These are phyloP conservation scores for Lasioglossum oenotherae DNA, from an alignment of 2,888 invertebrate species.

Conservation along the genomic window DNA sequence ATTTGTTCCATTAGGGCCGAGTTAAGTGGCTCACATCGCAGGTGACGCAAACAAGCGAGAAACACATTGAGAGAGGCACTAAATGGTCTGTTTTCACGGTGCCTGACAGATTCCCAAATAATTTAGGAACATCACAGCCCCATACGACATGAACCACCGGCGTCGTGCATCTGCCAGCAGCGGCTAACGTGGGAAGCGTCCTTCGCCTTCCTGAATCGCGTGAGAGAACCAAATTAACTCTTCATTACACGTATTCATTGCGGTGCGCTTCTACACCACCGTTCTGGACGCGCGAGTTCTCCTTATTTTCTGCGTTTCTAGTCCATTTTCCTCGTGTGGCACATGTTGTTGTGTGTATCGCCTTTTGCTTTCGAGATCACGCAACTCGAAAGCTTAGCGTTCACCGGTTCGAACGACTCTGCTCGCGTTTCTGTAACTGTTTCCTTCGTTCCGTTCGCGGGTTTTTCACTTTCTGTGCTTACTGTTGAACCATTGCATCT, in stretches of 20 bases:
- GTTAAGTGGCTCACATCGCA: background rate
- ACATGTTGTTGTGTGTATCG: conserved; percentile 13
- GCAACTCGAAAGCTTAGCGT: conserved; percentile 39
- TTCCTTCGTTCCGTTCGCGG: conserved; percentile 14
- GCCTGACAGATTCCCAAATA: conserved; percentile 9
- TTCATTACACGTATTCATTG: conserved; percentile 56
- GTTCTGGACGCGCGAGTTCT: conserved; percentile 53
- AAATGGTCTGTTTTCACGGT: conserved; percentile 19
- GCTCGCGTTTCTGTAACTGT: background rate
- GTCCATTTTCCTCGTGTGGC: conserved; percentile 26
- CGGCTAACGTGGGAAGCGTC: conserved; percentile 74
- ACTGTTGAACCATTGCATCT: background rate
- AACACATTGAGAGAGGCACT: background rate
- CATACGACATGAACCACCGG: conserved; percentile 41
- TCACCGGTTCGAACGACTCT: conserved; percentile 29
- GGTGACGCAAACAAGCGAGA: background rate
- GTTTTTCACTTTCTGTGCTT: conserved; percentile 37
- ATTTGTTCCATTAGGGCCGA: background rate
- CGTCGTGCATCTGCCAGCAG: conserved; percentile 64
- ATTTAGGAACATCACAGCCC: conserved; percentile 20
- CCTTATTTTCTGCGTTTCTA: conserved; percentile 38
- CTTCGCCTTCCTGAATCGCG: conserved; percentile 75
- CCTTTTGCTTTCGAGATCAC: conserved; percentile 65
- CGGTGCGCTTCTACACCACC: conserved; percentile 3
- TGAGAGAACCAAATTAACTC: conserved; percentile 74